These are phyloP conservation scores for Balaenoptera acutorostrata DNA, from an alignment of 2,113 vertebrate genomes.

Conservation along the genomic window DNA sequence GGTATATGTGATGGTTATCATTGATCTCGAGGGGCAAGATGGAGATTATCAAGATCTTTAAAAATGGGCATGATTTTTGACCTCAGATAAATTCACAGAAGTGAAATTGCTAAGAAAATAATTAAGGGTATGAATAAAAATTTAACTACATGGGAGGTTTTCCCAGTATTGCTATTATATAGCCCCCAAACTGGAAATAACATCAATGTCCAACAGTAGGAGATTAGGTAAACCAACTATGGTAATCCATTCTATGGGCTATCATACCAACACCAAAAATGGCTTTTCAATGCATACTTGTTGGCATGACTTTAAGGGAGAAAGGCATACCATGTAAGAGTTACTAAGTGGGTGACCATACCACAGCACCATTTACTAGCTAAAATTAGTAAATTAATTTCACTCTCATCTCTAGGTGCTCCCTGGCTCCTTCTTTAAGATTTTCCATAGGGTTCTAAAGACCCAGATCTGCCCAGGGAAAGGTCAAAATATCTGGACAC, in stretches of 20 bases:
- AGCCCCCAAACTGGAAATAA: background rate
- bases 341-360: background rate
- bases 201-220: background rate
- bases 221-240: background rate
- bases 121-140: background rate
- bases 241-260: background rate
- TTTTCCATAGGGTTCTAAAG: background rate
- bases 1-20: background rate
- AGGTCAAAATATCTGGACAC: background rate
- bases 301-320: background rate
- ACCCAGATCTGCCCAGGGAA: background rate
- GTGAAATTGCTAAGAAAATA: slow-evolving; percentile 3
- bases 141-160: background rate
- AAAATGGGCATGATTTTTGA: background rate
- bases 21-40: background rate
- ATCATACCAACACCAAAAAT: background rate
- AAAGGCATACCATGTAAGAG: background rate
- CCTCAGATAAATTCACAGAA: slow-evolving; percentile 7
- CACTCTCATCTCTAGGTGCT: background rate
- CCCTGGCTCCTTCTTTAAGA: background rate
- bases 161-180: background rate
- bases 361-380: background rate
- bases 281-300: background rate
- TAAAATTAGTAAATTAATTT: background rate
- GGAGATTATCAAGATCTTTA: background rate